phyloP scores from a whole-genome alignment of 2,113 vertebrate genomes.

The Entelurus aequoreus region DNA sequence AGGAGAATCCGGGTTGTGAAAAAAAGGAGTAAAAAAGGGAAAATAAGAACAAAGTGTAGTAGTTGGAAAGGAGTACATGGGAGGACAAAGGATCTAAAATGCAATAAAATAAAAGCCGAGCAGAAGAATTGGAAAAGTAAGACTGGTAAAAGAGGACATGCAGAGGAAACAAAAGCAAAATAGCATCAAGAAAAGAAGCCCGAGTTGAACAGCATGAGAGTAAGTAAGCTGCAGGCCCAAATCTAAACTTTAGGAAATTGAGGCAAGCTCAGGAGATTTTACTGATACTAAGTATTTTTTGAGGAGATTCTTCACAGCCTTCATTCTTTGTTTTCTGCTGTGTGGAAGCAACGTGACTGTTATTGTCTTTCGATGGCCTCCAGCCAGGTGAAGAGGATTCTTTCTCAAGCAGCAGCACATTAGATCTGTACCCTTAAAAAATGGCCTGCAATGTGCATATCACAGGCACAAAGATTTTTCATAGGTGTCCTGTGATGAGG shows the following conservation, averaged over 20 bases:
- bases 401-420: conserved; percentile 3
- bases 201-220: conserved; percentile 3
- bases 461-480: background rate
- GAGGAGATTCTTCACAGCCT: conserved; percentile 7
- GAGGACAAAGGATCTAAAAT: background rate
- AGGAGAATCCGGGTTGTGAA: background rate
- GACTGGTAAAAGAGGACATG: background rate
- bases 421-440: background rate
- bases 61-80: background rate
- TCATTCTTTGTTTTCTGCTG: conserved; percentile 15
- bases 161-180: background rate
- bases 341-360: conserved; percentile 45
- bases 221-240: conserved; percentile 2
- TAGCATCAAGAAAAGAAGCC: background rate
- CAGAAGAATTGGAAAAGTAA: background rate
- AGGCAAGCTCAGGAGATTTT: conserved; percentile 16
- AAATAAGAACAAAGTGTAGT: background rate
- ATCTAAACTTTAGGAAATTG: conserved; percentile 14
- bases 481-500: too few species aligned
- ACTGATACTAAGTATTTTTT: background rate
- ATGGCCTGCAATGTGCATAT: background rate
- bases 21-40: background rate
- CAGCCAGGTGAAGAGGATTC: conserved; percentile 37
- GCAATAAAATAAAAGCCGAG: background rate
- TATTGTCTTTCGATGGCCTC: conserved; percentile 58